Evolutionary conservation across 2,113 vertebrate species (phyloP).

Genomic region (Ellobius talpinus): DNA sequence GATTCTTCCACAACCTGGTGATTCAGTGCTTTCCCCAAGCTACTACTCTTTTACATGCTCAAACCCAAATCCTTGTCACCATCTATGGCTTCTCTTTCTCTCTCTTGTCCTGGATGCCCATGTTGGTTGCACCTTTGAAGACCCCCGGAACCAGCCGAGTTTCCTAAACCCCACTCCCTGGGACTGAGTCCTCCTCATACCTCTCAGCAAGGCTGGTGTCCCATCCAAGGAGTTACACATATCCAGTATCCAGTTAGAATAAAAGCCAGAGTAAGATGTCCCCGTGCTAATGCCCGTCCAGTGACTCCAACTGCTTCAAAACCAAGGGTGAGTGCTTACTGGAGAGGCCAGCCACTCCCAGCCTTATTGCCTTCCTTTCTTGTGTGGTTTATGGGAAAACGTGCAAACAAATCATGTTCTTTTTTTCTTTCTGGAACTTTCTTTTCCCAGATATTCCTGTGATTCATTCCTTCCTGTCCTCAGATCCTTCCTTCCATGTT

Average conservation of each 20-base stretch:
- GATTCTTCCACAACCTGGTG: neutral
- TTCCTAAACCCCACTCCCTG: neutral
- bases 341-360: neutral
- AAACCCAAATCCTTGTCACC: neutral
- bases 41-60: neutral
- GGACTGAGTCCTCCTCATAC: neutral
- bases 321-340: neutral
- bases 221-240: neutral
- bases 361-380: neutral
- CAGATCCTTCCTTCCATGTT: neutral
- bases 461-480: neutral
- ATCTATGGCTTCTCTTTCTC: neutral
- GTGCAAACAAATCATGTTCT: neutral
- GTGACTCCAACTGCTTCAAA: neutral
- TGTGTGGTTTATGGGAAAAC: neutral
- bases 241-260: neutral
- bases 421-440: neutral
- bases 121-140: neutral
- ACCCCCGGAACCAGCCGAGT: neutral
- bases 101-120: neutral
- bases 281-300: neutral
- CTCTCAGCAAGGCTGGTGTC: neutral
- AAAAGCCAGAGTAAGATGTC: neutral
- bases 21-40: neutral
- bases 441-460: neutral